phyloP scores from a whole-genome alignment of 2,888 invertebrate species.

The Pristionchus japonicus region DNA sequence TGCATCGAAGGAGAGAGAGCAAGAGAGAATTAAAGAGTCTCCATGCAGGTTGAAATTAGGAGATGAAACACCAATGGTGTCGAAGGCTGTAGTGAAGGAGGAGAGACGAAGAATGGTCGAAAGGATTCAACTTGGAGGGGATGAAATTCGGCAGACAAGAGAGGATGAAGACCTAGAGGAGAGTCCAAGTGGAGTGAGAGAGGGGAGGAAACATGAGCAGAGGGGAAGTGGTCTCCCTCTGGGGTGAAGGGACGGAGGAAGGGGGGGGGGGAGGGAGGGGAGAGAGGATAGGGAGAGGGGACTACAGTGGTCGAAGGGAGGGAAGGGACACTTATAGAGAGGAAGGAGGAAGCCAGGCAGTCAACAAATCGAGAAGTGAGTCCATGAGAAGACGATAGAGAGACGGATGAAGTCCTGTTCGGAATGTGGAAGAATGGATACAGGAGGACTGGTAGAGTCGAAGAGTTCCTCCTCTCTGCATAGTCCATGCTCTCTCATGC shows the following conservation, averaged over 20 bases:
- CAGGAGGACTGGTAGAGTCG: background rate
- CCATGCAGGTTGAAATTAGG: background rate
- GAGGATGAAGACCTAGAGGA: conserved; percentile 9
- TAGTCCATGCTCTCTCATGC: too few relatives aligned
- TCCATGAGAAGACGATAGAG: conserved; percentile 6
- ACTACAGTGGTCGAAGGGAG: conserved; percentile 11
- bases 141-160: background rate
- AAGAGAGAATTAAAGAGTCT: background rate
- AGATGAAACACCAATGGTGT: background rate
- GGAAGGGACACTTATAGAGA: conserved; percentile 41
- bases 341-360: conserved; percentile 36
- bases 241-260: background rate
- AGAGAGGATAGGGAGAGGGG: background rate
- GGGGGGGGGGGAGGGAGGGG: background rate
- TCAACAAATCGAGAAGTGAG: conserved; percentile 42
- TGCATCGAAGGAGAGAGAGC: background rate
- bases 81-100: background rate
- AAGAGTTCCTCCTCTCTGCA: too few relatives aligned
- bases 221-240: conserved; percentile 25
- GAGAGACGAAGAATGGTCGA: background rate
- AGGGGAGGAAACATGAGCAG: conserved; percentile 35
- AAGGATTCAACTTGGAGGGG: background rate
- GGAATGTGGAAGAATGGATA: background rate
- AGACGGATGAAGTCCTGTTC: conserved; percentile 16
- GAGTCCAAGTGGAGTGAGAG: background rate